Conservation (phyloP, 2,888 invertebrate species). For the Sabatieria punctata region DNA sequence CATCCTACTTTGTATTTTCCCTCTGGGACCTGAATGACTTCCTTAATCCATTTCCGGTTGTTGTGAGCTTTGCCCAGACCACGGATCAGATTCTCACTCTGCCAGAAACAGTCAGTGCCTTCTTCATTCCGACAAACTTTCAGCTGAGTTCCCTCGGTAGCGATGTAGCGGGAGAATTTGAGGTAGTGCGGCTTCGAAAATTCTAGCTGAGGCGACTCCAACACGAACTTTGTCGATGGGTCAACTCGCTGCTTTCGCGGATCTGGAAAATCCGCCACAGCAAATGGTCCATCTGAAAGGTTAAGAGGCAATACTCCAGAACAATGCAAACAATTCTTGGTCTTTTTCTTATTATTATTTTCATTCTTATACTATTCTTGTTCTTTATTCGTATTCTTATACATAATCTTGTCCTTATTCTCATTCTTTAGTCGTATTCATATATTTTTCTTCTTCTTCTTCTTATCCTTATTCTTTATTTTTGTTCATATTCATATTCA, state of each 20-base stretch:
- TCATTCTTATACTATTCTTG: no score
- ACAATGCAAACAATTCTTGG: neutral
- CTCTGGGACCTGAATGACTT: neutral
- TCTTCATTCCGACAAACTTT: neutral
- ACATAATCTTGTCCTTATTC: no score
- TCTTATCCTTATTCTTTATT: no score
- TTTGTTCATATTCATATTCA: no score
- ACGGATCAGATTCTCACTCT: no score
- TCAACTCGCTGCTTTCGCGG: neutral
- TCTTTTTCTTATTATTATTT: no score
- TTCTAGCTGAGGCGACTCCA: conserved; percentile 1
- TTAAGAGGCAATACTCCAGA: no score
- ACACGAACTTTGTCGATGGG: neutral
- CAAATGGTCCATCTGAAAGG: conserved; percentile 1
- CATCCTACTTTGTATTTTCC: neutral
- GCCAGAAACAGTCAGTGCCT: no score
- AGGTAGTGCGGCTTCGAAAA: neutral
- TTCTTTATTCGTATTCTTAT: no score
- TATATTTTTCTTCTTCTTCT: no score
- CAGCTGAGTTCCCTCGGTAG: conserved; percentile 5
- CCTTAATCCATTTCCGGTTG: neutral
- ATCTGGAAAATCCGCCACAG: conserved; percentile 5
- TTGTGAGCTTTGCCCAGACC: neutral
- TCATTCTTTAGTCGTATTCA: no score
- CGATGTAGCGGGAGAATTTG: neutral